A percentile compares a stretch with the other conserved stretches of the same genome.
phyloP scores from a whole-genome alignment of 2,797 vertebrate genomes.

The Hippopotamyrus pictus region DNA sequence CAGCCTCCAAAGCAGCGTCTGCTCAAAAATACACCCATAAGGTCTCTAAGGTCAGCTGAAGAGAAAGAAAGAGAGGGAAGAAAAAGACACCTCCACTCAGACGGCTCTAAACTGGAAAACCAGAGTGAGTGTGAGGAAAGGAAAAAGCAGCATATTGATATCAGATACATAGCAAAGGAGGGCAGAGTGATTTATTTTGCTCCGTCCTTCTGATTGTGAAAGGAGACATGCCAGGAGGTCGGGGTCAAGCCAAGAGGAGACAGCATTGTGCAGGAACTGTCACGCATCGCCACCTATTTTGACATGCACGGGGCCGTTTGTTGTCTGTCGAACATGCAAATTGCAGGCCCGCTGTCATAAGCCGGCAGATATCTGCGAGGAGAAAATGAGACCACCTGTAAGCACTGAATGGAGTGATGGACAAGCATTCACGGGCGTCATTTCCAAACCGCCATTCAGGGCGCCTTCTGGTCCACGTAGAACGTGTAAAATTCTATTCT shows the following conservation, averaged over 20 bases:
- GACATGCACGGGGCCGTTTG: constrained; percentile 99
- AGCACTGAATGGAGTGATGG: constrained; percentile 97
- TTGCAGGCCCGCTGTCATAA: constrained; percentile 96
- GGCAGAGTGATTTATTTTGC: constrained; percentile 69
- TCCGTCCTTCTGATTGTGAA: constrained; percentile 82
- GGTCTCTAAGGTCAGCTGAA: constrained; percentile 45
- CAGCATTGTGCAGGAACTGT: constrained; percentile 99
- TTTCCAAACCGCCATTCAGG: constrained; percentile 79
- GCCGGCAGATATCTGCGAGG: constrained; percentile 85
- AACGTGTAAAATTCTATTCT: constrained; percentile 98
- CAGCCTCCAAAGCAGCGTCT: constrained; percentile 45
- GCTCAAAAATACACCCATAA: constrained; percentile 35
- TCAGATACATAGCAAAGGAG: constrained; percentile 87
- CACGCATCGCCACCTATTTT: constrained; percentile 99
- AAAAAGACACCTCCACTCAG: constrained; percentile 7
- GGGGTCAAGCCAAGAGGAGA: constrained; percentile 95
- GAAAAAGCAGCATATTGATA: constrained; percentile 81
- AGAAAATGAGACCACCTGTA: constrained; percentile 99
- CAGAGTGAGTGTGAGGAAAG: constrained; percentile 50
- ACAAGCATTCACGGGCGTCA: constrained; percentile 96
- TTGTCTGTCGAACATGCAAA: constrained; percentile 99
- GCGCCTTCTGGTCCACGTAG: constrained; percentile 78
- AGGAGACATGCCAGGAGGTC: constrained; percentile 94
- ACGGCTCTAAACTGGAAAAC: constrained; percentile 40
- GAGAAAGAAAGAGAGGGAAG: background rate